A percentile compares a stretch with the other conserved stretches of the same genome.
Conservation (phyloP, 2,797 vertebrate genomes). For the Meda fulgida region DNA sequence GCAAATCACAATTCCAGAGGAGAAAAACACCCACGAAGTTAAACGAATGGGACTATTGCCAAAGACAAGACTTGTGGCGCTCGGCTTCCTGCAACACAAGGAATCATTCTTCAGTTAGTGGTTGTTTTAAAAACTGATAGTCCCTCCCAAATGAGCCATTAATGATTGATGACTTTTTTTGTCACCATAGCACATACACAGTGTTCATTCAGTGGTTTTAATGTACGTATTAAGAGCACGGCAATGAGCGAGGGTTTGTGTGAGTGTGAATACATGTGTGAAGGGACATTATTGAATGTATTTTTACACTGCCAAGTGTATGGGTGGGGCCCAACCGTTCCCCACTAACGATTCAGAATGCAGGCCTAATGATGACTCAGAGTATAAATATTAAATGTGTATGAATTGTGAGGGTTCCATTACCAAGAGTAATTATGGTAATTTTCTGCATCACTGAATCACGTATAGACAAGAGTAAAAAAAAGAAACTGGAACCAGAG, state of each 20-base stretch:
- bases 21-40: slow-evolving; percentile 25
- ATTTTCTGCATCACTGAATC: slow-evolving; percentile 7
- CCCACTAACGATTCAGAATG: neutral
- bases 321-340: slow-evolving; percentile 18
- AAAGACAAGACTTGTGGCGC: slow-evolving; percentile 23
- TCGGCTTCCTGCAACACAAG: slow-evolving; percentile 44
- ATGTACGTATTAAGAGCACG: slow-evolving; percentile 21
- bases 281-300: neutral
- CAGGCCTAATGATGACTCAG: neutral
- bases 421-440: neutral
- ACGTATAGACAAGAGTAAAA: neutral
- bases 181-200: slow-evolving; percentile 41
- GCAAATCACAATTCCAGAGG: slow-evolving; percentile 5
- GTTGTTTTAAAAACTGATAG: slow-evolving; percentile 45
- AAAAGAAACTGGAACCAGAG: neutral
- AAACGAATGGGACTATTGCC: slow-evolving; percentile 14
- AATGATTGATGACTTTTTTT: slow-evolving; percentile 49
- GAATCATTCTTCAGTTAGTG: slow-evolving; percentile 52
- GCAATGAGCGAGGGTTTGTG: slow-evolving; percentile 57
- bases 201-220: slow-evolving; percentile 17
- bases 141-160: slow-evolving; percentile 48
- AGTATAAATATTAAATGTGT: neutral
- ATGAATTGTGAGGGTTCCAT: neutral
- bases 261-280: slow-evolving; percentile 39
- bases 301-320: slow-evolving; percentile 3